Percentiles rank a stretch among this genome's conserved stretches.
phyloP scores from a whole-genome alignment of 2,888 invertebrate genomes.

The Oligia strigilis region DNA sequence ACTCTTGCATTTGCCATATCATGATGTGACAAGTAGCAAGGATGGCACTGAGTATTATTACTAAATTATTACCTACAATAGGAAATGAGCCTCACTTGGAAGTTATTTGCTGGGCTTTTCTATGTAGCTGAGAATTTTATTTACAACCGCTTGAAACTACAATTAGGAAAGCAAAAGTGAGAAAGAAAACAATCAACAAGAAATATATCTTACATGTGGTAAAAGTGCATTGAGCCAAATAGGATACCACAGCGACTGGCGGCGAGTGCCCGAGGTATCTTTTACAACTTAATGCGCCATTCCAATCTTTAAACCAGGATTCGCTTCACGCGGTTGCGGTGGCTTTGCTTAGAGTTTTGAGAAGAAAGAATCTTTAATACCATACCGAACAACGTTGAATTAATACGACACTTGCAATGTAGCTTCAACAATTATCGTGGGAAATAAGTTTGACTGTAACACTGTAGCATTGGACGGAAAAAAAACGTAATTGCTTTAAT shows the following conservation, averaged over 20 bases:
- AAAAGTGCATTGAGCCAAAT: conserved; percentile 40
- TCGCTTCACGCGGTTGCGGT: conserved; percentile 38
- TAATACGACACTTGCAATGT: conserved; percentile 42
- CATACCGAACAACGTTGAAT: conserved; percentile 36
- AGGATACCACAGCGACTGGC: conserved; percentile 34
- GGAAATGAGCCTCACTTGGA: background rate
- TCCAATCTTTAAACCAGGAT: conserved; percentile 54
- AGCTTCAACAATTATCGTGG: conserved; percentile 40
- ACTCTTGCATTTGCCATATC: background rate
- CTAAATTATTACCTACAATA: background rate
- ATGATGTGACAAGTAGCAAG: background rate
- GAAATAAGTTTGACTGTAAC: conserved; percentile 54
- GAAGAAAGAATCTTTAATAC: conserved; percentile 32
- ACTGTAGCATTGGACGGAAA: conserved; percentile 31
- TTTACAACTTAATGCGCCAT: conserved; percentile 48
- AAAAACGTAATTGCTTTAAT: conserved; percentile 64
- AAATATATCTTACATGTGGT: conserved; percentile 22
- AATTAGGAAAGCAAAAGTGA: conserved; percentile 19
- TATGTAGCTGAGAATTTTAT: background rate
- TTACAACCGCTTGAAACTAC: background rate
- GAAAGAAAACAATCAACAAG: conserved; percentile 26
- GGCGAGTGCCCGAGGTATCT: conserved; percentile 44
- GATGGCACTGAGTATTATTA: conserved; percentile 4
- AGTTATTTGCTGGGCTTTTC: background rate
- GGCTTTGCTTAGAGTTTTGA: conserved; percentile 41